These are phyloP conservation scores for Myiozetetes cayanensis DNA, from an alignment of 2,113 vertebrate genomes.

Conservation along the genomic window DNA sequence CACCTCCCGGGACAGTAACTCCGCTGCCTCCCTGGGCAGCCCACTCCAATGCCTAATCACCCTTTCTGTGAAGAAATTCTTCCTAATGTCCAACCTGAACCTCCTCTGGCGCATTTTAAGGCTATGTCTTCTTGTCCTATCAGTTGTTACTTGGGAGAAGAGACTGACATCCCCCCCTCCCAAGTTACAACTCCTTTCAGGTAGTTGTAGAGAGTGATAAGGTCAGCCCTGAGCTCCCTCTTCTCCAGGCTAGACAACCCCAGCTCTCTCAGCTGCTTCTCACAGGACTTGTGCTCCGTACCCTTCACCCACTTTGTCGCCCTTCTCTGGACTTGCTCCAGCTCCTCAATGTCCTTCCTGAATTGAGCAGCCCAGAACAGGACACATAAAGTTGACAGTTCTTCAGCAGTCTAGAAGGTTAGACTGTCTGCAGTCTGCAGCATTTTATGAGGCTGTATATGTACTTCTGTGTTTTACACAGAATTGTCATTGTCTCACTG, in stretches of 20 bases:
- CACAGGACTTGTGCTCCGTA: accelerated
- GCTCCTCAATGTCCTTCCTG: not conserved
- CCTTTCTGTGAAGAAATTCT: not conserved
- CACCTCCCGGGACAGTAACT: not conserved
- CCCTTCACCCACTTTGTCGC: not conserved
- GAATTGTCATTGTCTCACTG: not conserved
- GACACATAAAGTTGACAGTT: not conserved
- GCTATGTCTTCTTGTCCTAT: not conserved
- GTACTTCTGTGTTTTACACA: not conserved
- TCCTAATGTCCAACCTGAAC: not conserved
- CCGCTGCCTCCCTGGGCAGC: no score
- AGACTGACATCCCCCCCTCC: no score
- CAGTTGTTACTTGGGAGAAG: not conserved
- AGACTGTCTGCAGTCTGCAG: not conserved
- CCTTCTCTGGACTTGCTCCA: accelerated
- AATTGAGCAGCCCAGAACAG: not conserved
- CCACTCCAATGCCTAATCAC: not conserved
- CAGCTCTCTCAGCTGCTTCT: not conserved
- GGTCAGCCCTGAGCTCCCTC: not conserved
- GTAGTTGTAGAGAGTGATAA: accelerated
- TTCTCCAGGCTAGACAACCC: not conserved
- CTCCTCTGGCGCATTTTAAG: not conserved
- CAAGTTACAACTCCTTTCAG: not conserved
- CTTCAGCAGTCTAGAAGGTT: not conserved
- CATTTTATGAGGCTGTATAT: not conserved